A percentile compares a stretch with the other conserved stretches of the same genome.
Evolutionary conservation across 1,140 invertebrate species (phyloP).

Genomic region (Epicauta chinensis): DNA sequence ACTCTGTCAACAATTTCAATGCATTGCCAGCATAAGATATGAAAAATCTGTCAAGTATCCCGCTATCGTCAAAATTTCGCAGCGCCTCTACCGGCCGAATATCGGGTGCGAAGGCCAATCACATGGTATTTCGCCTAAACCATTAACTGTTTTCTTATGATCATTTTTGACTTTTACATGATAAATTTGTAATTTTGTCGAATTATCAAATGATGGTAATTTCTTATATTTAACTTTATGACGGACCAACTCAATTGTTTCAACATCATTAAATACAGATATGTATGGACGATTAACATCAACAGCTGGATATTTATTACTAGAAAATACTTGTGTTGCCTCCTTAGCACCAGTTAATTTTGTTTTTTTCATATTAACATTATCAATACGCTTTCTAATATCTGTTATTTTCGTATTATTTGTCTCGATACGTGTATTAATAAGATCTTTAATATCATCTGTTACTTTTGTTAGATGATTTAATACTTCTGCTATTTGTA

Average conservation of each 20-base stretch:
- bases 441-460: conserved; percentile 68
- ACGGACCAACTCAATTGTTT: conserved; percentile 20
- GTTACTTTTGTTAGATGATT: conserved; percentile 73
- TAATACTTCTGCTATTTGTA: conserved; percentile 79
- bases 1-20: too few species aligned
- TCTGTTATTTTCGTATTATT: conserved; percentile 56
- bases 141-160: conserved; percentile 46
- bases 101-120: too few species aligned
- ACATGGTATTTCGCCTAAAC: conserved; percentile 58
- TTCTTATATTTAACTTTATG: conserved; percentile 33
- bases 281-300: conserved; percentile 47
- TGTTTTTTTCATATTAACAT: conserved; percentile 62
- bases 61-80: too few species aligned
- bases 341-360: conserved; percentile 68
- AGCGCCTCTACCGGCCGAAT: too few species aligned
- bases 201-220: conserved; percentile 28
- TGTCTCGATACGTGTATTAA: conserved; percentile 62
- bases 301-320: conserved; percentile 74
- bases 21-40: too few species aligned
- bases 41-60: too few species aligned
- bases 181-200: conserved; percentile 79
- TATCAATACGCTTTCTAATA: conserved; percentile 49
- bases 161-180: conserved; percentile 64
- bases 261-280: conserved; percentile 30
- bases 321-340: conserved; percentile 82